Base-by-base conservation (phyloP, 2,888 invertebrate genomes). In the Lycaena phlaeas region DNA sequence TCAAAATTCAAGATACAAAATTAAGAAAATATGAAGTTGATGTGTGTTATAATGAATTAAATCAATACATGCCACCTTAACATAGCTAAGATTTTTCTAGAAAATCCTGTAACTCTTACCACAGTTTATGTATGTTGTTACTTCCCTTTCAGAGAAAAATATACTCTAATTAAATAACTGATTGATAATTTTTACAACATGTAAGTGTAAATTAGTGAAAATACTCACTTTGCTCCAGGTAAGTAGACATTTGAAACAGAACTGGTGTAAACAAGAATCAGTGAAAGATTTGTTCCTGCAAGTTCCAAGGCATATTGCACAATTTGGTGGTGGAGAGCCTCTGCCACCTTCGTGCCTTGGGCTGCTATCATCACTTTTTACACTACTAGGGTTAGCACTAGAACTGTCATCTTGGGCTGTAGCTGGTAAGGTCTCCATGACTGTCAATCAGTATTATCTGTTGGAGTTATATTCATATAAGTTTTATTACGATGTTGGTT, bases 241-340 rank as follows among this genome's bases (percentile, higher is more conserved):
- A 45, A 95, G 75, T 18, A 98, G 86, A 64, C 97, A 98, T 50
- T 90, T 91, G 66, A 96, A 97, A 69, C 97, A 98, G 70, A 97
- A 98, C 66, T 93, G 92, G 73, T 98, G 97, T 67, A 94, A 88
- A 67, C 97, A 98, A 37, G 92, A 93, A 67, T 97, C 93, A 0
- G 96, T 95, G 67, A 94, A 95, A 17, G 95, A 96, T 64, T 94
- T 95, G 65, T 97, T 95, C 42, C 89, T 88, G 59, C 95, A 90
- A 50, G 90, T 89, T 14, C 94, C 94, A 43, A 97, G 87, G 61
- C 97, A 97, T 64, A 97, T 97, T 36, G 96, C 93, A 86, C 97
- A 97, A 65, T 94, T 93, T 2, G 93, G 92, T 1, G 94, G 94
- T 1, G 95, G 93, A 15, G 92, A 92, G 6, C 72, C 68, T 1